Evolutionary conservation across 2,888 invertebrate genomes (phyloP).

Genomic region (Diplolepis rosae): DNA sequence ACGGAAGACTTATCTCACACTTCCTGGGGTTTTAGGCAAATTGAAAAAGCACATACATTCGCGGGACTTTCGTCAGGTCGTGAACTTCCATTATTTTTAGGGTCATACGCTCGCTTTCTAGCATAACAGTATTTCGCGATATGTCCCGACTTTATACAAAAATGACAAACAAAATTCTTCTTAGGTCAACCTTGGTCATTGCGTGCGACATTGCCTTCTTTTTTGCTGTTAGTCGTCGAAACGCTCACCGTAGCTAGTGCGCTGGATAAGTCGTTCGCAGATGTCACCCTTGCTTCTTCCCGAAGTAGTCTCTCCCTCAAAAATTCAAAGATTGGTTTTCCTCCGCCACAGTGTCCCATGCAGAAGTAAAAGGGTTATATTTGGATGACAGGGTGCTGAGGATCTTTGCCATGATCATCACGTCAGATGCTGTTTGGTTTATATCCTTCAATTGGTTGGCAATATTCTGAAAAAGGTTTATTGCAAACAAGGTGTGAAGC

Average conservation of each 20-base stretch:
- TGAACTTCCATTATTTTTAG: not conserved
- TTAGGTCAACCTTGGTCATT: not conserved
- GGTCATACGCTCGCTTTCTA: slow-evolving; percentile 3
- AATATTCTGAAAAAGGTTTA: slow-evolving; percentile 15
- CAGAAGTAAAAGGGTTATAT: slow-evolving; percentile 36
- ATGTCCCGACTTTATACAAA: slow-evolving; percentile 33
- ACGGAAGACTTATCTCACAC: not conserved
- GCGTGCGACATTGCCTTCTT: not conserved
- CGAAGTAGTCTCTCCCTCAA: slow-evolving; percentile 36
- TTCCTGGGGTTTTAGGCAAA: not conserved
- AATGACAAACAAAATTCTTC: slow-evolving; percentile 32
- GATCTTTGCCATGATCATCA: slow-evolving; percentile 42
- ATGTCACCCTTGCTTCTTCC: slow-evolving; percentile 35
- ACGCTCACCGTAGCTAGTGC: slow-evolving; percentile 26
- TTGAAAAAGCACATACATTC: not conserved
- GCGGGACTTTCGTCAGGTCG: too few relatives aligned
- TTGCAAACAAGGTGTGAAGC: not conserved
- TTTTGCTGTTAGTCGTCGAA: not conserved
- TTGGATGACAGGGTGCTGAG: slow-evolving; percentile 34
- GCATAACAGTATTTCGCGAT: slow-evolving; percentile 30
- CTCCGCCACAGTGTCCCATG: slow-evolving; percentile 38
- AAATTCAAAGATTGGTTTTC: slow-evolving; percentile 29
- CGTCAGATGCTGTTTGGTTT: slow-evolving; percentile 29
- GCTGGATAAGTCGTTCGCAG: slow-evolving; percentile 21
- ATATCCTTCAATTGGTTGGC: slow-evolving; percentile 39